Evolutionary conservation across 2,888 invertebrate species (phyloP), one percentile per base, ranked within the genome.

Genomic region (Anticlea derivata): DNA sequence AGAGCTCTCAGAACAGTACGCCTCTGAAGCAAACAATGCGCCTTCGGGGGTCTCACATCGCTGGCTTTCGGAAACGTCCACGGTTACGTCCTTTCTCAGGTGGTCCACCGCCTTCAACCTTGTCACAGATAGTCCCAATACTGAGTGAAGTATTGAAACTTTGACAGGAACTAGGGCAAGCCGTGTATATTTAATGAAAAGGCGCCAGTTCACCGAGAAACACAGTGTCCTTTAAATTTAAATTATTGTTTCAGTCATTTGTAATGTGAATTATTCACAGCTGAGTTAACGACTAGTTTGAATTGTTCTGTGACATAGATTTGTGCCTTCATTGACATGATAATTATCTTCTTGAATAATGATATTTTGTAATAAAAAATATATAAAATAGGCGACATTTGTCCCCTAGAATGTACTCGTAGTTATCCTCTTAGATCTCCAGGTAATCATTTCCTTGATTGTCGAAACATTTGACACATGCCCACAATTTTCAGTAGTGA

Each of bases 51-150:
- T 72, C 77, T 62, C 41, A 38, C 46, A 46, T 55, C 43, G 45
- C 58, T 78, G 78, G 80, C 63, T 57, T 58, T 56, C 74, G 76
- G 79, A 82, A 82, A 82, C 74, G 73, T 75, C 77, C 66, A 73
- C 75, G 70, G 76, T 75, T 75, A 77, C 75, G 73, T 75, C 64
- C 76, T 79, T 79, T 83, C 85, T 83, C 80, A 80, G 85, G 79
- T 83, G 80, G 80, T 80, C 77, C 70, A 75, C 78, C 73, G 68
- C 70, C 70, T 73, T 65, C 79, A 85, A 80, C 88, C 85, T 87
- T 86, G 87, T 86, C 83, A 83, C 82, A 83, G 78, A 83, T 86
- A 82, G 79, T 78, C 80, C 78, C 75, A 73, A 76, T 77, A 77
- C 62, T 66, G 66, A 68, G 61, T 68, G 66, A 66, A 61, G 73